Percentiles rank a stretch among this genome's conserved stretches.
phyloP scores from a whole-genome alignment of 2,113 vertebrate species.

The Chaetodon trifascialis region DNA sequence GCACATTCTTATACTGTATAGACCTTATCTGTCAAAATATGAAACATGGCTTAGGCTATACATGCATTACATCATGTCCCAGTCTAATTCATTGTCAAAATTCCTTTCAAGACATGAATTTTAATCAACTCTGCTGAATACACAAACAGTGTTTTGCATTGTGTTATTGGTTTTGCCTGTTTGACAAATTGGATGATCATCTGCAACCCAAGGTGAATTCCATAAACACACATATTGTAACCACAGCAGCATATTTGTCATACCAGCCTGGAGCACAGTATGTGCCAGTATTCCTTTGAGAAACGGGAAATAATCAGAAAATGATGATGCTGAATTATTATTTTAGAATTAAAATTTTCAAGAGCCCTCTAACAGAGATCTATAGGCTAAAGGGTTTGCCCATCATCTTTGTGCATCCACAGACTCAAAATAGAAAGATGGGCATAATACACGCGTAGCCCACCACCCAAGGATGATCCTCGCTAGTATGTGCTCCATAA shows the following conservation, averaged over 20 bases:
- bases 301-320: neutral
- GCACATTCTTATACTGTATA: neutral
- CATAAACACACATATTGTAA: neutral
- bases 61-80: neutral
- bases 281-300: neutral
- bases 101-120: slow-evolving; percentile 1
- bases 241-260: neutral
- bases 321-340: neutral
- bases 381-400: neutral
- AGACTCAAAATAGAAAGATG: neutral
- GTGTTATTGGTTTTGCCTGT: slow-evolving; percentile 9
- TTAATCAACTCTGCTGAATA: slow-evolving; percentile 2
- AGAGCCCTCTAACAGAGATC: neutral
- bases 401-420: neutral
- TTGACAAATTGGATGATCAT: slow-evolving; percentile 21
- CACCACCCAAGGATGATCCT: neutral
- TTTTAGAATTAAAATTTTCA: neutral
- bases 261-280: neutral
- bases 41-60: neutral
- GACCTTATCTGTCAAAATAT: slow-evolving; percentile 20
- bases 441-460: neutral
- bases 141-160: neutral
- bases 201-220: neutral
- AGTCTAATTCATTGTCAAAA: slow-evolving; percentile 30
- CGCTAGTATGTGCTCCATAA: neutral